Base-by-base conservation (phyloP, 1,140 invertebrate species). In the Sitophilus oryzae region DNA sequence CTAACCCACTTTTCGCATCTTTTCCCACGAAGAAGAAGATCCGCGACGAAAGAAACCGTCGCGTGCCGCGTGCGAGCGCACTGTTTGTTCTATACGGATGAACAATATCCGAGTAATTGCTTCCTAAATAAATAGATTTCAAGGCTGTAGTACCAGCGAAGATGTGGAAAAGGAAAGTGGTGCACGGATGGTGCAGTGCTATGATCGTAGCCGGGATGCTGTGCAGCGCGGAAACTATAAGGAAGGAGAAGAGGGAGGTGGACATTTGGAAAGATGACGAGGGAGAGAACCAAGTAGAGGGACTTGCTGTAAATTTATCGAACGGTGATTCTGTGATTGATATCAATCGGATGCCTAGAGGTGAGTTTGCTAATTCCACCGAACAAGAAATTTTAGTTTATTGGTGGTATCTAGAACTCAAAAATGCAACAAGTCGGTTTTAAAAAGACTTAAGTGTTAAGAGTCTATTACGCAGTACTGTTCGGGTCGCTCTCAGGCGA, bases 251-350 rank as follows among this genome's bases (percentile, higher is more conserved):
- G 18, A 41, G 11, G 3, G 57, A 57, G 35, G 54, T 55, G 14
- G 64, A 65, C 58, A 65, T 65, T 37, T 65, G 61, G 61, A 38
- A 22, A 2, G 59, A 65, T 25, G 21, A 41, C 4, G 51, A 52
- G 23, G 38, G 11, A 15, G 21, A 30, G 4, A 41, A 53, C 25
- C 30, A 57, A 40, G 8, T 52, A 34, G 14, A 25, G 3, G 48
- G 53, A 11, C 43, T 22, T 15, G 14, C 25, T 34, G n/a, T 15
- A 18, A 30, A 25, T 36, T 16, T 21, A 11, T n/a, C 37, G 18
- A 16, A 41, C 4, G 20, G 3, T 35, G 25, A 15, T 41, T 11
- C 2, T 34, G 9, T 8, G 38, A 10, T 16, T 30, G 19, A 53
- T 22, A 21, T 20, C 19, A 42, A 37, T n/a, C 36, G 57, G 43